Evolutionary conservation across 2,888 invertebrate species (phyloP).

Genomic region (Eupithecia pulchellata): DNA sequence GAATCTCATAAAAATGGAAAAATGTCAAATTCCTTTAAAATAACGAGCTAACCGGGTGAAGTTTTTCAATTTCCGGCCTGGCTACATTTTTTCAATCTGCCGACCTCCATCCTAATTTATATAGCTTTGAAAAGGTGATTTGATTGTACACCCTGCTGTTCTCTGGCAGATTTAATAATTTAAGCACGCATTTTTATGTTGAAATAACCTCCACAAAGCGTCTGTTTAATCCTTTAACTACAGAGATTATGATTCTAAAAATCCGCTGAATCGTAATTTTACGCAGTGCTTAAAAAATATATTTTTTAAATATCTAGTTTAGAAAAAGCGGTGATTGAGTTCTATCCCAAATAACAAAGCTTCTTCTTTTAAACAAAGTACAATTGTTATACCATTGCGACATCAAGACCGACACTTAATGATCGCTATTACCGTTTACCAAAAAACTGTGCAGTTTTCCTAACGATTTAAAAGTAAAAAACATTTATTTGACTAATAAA

Average conservation of each 20-base stretch:
- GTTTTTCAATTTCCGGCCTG: constrained; percentile 83
- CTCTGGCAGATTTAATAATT: constrained; percentile 77
- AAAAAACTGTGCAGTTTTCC: too few species aligned
- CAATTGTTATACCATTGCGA: too few species aligned
- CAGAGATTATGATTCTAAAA: neutral
- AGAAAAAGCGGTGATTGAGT: neutral
- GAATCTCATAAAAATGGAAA: constrained; percentile 51
- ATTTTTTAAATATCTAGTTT: too few species aligned
- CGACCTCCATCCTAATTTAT: constrained; percentile 74
- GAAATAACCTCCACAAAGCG: constrained; percentile 67
- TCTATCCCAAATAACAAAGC: neutral
- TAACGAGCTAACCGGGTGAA: constrained; percentile 64
- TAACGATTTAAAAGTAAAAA: too few species aligned
- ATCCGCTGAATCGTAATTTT: neutral
- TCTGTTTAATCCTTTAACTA: neutral
- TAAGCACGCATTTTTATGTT: constrained; percentile 72
- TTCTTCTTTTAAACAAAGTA: too few species aligned
- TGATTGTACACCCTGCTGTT: constrained; percentile 77
- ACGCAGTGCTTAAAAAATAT: neutral
- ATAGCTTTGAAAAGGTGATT: constrained; percentile 75
- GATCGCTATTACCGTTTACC: too few species aligned
- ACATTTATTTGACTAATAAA: too few species aligned
- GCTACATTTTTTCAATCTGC: constrained; percentile 76
- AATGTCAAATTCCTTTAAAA: constrained; percentile 75
- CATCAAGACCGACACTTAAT: too few species aligned